These are phyloP conservation scores for Gasterosteus nipponicus DNA, from an alignment of 2,113 vertebrate genomes.

Conservation along the genomic window DNA sequence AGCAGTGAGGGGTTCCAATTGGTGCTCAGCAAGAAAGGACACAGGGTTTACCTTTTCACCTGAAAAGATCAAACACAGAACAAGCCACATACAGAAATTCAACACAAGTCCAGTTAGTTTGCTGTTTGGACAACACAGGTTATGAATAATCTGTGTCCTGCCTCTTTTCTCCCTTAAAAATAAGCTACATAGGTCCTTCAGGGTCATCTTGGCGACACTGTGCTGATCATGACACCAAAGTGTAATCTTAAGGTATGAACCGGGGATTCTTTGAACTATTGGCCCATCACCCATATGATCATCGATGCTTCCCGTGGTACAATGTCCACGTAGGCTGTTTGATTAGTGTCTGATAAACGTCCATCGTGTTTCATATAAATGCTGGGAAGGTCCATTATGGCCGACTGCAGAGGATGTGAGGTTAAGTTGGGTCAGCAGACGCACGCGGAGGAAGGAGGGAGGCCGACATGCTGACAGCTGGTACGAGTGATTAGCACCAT, in stretches of 20 bases:
- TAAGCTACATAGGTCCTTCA: not conserved
- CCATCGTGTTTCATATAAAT: slow-evolving; percentile 45
- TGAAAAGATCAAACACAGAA: not conserved
- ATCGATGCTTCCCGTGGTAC: too few relatives aligned
- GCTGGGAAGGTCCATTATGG: slow-evolving; percentile 53
- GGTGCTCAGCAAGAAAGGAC: not conserved
- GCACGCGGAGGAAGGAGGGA: slow-evolving; percentile 47
- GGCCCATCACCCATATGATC: slow-evolving; percentile 12
- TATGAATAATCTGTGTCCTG: slow-evolving; percentile 5
- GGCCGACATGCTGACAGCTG: slow-evolving; percentile 78
- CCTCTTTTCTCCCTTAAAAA: not conserved
- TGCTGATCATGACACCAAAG: slow-evolving; percentile 41
- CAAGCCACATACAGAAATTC: not conserved
- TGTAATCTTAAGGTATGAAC: slow-evolving; percentile 44
- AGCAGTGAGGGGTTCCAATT: slow-evolving; percentile 74
- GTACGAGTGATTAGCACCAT: slow-evolving; percentile 71
- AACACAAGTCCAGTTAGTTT: slow-evolving; percentile 2
- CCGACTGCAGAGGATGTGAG: slow-evolving; percentile 56
- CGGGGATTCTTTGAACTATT: slow-evolving; percentile 33
- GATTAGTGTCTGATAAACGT: slow-evolving; percentile 27
- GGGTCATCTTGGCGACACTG: not conserved
- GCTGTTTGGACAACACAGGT: slow-evolving; percentile 10
- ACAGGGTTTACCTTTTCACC: not conserved
- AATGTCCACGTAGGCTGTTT: not conserved
- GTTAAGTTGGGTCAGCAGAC: slow-evolving; percentile 65